Evolutionary conservation across 92 coral and sea anemone genomes (phyloP), one percentile per base, ranked within the genome.

Genomic region (Scolanthus callimorphus): DNA sequence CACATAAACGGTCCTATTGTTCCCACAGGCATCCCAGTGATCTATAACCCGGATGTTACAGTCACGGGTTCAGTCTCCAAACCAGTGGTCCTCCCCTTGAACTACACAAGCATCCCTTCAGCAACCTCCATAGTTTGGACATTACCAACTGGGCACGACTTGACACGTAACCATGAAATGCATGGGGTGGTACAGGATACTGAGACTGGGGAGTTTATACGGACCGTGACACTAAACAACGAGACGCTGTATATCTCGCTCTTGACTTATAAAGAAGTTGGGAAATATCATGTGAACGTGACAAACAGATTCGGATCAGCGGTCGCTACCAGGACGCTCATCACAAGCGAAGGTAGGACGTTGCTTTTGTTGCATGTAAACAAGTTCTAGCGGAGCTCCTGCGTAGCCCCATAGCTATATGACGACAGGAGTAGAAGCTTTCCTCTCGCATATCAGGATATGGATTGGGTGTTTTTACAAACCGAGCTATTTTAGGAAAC

Each of bases 111-210:
- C 11, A 10, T 43, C 17, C 80, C 80, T 3, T 9, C 39, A 4
- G 51, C 76, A 11, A 49, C 60, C 19, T 39, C 84, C 21, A 56
- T 80, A 3, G 25, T 30, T 11, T 80, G 86, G 86, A 45, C 38
- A 2, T 39, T 73, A 0, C 34, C 30, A n/a, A 46, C 31, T 50
- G 28, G 65, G 1, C 0, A 13, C 20, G 0, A 0, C 12, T 1
- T 2, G 17, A 2, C 27, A 45, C 31, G 11, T 30, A 41, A 41
- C 20, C 55, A 57, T 1, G 11, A 41, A 3, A 27, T 6, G 4
- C 20, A 4, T 2, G 23, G 0, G 3, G 20, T 10, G 21, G 0
- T 3, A 13, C 0, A 19, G 11, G 51, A 28, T 22, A 12, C 0
- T 0, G 10, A 10, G 2, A 2, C 0, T 0, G 4, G n/a, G 2